Evolutionary conservation across 2,113 vertebrate genomes (phyloP).

Genomic region (rabbit (Oryctolagus cuniculus)): mOryCun1.1 NC_091434.1:71727501-71728000

Average conservation of each 20-base stretch:
- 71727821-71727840: neutral
- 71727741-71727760: neutral
- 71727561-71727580: no score
- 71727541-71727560: no score
- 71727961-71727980: neutral
- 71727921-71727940: neutral
- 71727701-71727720: neutral
- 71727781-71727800: conserved; percentile 11
- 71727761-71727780: conserved; percentile 21
- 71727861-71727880: neutral
- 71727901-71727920: neutral
- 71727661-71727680: neutral
- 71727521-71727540: no score
- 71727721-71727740: neutral
- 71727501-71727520: no score
- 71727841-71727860: neutral
- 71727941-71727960: neutral
- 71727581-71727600: no score
- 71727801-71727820: conserved; percentile 6
- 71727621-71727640: neutral
- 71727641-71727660: neutral
- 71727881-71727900: neutral
- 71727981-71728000: neutral
- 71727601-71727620: no score
- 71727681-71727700: neutral